Conservation (phyloP, 1,140 invertebrate genomes). For the Sycobia sp. region DNA sequence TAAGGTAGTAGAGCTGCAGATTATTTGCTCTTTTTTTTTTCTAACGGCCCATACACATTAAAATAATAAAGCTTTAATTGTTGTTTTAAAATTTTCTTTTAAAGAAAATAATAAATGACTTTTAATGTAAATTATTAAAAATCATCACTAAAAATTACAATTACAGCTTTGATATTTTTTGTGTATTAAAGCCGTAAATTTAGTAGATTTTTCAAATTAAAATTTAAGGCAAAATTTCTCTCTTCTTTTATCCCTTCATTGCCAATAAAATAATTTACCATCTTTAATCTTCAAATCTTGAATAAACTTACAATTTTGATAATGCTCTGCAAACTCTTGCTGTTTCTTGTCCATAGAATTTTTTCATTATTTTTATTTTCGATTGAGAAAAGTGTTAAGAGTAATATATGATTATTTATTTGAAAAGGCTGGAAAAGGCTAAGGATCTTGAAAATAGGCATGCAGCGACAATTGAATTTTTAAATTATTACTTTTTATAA, state of each 20-base stretch:
- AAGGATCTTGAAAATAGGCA: not conserved
- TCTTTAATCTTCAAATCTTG: conserved; percentile 25
- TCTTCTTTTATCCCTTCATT: conserved; percentile 33
- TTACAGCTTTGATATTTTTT: conserved; percentile 42
- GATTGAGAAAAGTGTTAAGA: conserved; percentile 11
- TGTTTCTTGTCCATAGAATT: conserved; percentile 34
- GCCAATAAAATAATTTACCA: conserved; percentile 21
- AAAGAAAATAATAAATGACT: no score
- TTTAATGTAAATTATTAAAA: no score
- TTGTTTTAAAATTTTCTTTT: no score
- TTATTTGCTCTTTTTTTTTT: conserved; percentile 37
- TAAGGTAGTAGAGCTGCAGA: conserved; percentile 57
- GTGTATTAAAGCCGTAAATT: not conserved
- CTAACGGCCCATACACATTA: no score
- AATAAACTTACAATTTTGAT: conserved; percentile 31
- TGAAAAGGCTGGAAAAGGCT: not conserved
- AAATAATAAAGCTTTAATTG: no score
- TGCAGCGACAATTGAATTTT: conserved; percentile 12
- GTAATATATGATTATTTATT: conserved; percentile 26
- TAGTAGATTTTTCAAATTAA: conserved; percentile 4
- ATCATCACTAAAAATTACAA: no score
- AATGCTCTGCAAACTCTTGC: conserved; percentile 27
- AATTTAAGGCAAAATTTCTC: conserved; percentile 38
- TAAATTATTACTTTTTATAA: no score
- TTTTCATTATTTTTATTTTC: conserved; percentile 35